Conservation (phyloP, 2,888 invertebrate species). For the Sicus ferrugineus region DNA sequence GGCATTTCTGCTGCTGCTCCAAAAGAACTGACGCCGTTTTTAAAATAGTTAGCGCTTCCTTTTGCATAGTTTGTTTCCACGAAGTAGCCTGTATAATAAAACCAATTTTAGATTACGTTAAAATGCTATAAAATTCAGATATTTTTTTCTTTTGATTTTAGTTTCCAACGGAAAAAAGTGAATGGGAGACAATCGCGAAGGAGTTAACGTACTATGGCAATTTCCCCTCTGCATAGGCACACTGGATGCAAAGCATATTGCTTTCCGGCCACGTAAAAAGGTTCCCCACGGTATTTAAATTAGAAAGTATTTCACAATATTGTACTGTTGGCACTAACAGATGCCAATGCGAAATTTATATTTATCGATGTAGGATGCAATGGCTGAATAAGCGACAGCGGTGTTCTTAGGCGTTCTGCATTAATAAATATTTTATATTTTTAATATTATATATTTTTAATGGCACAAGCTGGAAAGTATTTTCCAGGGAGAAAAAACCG, state of each 20-base stretch:
- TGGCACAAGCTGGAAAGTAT: background rate
- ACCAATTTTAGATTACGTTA: too few relatives aligned
- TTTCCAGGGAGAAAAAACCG: background rate
- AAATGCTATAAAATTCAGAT: too few relatives aligned
- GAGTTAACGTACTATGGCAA: constrained; percentile 1
- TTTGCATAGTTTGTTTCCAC: too few relatives aligned
- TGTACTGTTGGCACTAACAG: constrained; percentile 1
- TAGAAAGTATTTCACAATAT: constrained; percentile 9
- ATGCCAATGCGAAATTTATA: background rate
- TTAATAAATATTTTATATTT: background rate
- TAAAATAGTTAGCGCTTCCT: too few relatives aligned
- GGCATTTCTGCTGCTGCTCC: too few relatives aligned
- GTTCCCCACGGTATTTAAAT: background rate
- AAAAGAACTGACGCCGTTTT: too few relatives aligned
- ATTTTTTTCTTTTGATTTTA: too few relatives aligned
- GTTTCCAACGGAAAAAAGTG: too few relatives aligned
- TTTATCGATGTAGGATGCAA: background rate
- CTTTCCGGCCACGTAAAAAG: background rate
- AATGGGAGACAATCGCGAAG: background rate
- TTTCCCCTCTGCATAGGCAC: constrained; percentile 7
- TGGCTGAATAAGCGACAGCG: background rate
- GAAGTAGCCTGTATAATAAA: too few relatives aligned
- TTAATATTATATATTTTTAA: too few relatives aligned
- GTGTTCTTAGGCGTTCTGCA: background rate
- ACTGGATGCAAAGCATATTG: background rate